Percentiles rank a stretch among this genome's conserved stretches.
Conservation (phyloP, 1,140 invertebrate genomes). For the Phortica variegata region DNA sequence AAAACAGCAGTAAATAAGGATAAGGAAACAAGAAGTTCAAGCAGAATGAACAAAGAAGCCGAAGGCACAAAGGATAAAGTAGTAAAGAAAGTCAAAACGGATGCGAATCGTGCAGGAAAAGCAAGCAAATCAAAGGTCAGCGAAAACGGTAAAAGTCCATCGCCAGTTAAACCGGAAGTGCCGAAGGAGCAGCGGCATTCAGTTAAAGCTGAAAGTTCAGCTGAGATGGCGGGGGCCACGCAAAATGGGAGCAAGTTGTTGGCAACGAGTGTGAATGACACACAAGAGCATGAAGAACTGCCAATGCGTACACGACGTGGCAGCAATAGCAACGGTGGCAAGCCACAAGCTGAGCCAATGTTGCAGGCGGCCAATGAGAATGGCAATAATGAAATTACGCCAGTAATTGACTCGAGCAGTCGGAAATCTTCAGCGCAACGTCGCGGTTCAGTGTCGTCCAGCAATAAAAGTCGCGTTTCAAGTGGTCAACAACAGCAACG, state of each 20-base stretch:
- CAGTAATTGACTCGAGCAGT: conserved; percentile 22
- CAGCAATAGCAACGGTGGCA: too few relatives aligned
- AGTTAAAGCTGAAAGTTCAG: background rate
- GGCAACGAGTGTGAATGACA: too few relatives aligned
- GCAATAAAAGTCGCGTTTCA: conserved; percentile 31
- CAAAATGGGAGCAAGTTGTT: too few relatives aligned
- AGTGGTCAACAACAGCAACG: conserved; percentile 27
- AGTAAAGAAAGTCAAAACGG: conserved; percentile 6
- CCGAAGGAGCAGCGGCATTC: conserved; percentile 7
- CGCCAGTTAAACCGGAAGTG: conserved; percentile 19
- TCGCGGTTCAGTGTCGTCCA: conserved; percentile 14
- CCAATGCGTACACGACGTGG: too few relatives aligned
- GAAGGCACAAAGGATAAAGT: background rate
- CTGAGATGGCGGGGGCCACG: background rate
- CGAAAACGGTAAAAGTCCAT: conserved; percentile 38
- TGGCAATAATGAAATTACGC: conserved; percentile 4
- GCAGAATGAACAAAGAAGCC: conserved; percentile 12
- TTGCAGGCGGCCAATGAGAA: conserved; percentile 1
- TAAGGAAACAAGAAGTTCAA: conserved; percentile 23
- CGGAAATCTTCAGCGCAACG: conserved; percentile 28
- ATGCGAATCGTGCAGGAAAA: conserved; percentile 9
- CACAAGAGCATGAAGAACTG: too few relatives aligned
- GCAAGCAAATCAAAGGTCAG: conserved; percentile 25
- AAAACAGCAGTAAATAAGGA: conserved; percentile 33
- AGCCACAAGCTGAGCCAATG: background rate